Conservation (phyloP, 2,797 vertebrate species). For the Xenentodon cancila region DNA sequence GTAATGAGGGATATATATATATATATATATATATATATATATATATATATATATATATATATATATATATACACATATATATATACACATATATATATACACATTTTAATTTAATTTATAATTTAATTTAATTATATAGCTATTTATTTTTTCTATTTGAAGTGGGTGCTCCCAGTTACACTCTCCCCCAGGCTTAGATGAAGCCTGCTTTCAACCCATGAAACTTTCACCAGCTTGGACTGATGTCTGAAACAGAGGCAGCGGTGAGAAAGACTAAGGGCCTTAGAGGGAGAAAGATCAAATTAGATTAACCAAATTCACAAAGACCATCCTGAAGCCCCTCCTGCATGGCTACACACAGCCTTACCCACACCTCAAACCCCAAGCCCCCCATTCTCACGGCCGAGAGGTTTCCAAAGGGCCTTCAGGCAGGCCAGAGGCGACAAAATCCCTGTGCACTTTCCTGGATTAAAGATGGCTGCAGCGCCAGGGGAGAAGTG, state of each 20-base stretch:
- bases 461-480: conserved; percentile 80
- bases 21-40: too few relatives aligned
- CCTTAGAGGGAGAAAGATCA: conserved; percentile 73
- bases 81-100: too few relatives aligned
- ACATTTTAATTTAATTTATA: too few relatives aligned
- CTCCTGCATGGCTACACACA: conserved; percentile 74
- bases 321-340: conserved; percentile 77
- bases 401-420: conserved; percentile 79
- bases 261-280: conserved; percentile 52
- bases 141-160: conserved; percentile 23
- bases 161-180: conserved; percentile 29
- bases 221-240: conserved; percentile 61
- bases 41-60: too few relatives aligned
- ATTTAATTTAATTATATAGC: too few relatives aligned
- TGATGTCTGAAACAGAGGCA: conserved; percentile 68
- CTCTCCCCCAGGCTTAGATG: conserved; percentile 52
- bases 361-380: conserved; percentile 69
- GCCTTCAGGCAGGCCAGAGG: conserved; percentile 72
- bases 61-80: too few relatives aligned
- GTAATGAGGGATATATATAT: too few relatives aligned
- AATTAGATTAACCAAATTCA: conserved; percentile 84
- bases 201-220: conserved; percentile 67
- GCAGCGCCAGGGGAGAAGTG: conserved; percentile 38
- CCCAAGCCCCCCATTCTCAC: conserved; percentile 75
- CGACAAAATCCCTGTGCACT: conserved; percentile 76